These are phyloP conservation scores for Lysandra bellargus DNA, from an alignment of 2,888 invertebrate genomes.

Conservation along the genomic window DNA sequence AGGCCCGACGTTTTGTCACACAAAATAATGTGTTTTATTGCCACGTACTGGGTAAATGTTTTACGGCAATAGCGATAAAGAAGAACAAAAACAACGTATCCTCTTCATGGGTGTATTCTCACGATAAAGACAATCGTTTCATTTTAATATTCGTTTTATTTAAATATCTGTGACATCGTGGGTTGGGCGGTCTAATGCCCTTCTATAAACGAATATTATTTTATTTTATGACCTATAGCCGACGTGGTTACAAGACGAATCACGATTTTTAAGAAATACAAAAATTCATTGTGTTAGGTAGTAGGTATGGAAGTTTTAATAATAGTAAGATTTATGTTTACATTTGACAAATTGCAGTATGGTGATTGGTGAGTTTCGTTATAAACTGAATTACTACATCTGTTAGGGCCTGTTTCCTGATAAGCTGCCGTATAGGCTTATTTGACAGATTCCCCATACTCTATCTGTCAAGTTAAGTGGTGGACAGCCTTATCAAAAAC, in stretches of 20 bases:
- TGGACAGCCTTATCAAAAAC: too few relatives aligned
- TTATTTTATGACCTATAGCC: conserved; percentile 8
- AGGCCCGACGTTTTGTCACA: conserved; percentile 78
- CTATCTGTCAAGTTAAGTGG: too few relatives aligned
- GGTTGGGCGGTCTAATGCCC: conserved; percentile 7
- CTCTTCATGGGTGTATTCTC: conserved; percentile 63
- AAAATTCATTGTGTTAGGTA: neutral
- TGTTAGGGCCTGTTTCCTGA: too few relatives aligned
- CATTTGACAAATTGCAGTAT: neutral
- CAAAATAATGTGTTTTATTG: conserved; percentile 79
- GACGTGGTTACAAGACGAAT: neutral
- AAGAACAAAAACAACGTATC: conserved; percentile 77
- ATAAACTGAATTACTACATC: too few relatives aligned
- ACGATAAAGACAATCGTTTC: conserved; percentile 65
- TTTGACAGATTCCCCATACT: too few relatives aligned
- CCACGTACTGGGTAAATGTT: conserved; percentile 72
- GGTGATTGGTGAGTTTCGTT: too few relatives aligned
- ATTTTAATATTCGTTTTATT: conserved; percentile 60
- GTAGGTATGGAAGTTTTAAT: neutral
- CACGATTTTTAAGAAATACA: neutral
- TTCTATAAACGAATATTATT: conserved; percentile 9
- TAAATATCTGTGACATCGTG: conserved; percentile 22
- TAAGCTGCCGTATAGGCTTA: too few relatives aligned
- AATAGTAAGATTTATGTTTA: neutral
- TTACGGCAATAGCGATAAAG: conserved; percentile 79